Percentiles rank a stretch among this genome's conserved stretches.
phyloP scores from a whole-genome alignment of 2,797 vertebrate genomes.

The Telmatherina bonti region DNA sequence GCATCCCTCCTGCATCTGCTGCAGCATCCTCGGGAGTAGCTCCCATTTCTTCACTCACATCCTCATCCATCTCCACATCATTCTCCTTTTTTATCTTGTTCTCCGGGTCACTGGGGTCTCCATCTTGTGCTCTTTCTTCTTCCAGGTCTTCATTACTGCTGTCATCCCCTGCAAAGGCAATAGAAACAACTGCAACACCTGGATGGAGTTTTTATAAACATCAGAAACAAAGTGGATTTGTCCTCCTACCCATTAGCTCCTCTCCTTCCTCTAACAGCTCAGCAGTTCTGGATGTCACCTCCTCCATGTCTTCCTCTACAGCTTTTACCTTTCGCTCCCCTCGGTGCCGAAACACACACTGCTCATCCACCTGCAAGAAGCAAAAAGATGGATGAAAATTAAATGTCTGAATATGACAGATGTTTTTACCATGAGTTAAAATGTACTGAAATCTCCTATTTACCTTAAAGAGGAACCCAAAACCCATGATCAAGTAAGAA shows the following conservation, averaged over 20 bases:
- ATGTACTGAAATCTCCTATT: neutral
- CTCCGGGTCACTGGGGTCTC: conserved; percentile 49
- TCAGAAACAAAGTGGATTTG: fast-evolving
- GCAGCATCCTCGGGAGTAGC: conserved; percentile 21
- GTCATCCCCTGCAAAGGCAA: conserved; percentile 73
- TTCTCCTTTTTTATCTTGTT: conserved; percentile 37
- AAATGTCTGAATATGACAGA: neutral
- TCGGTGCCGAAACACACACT: conserved; percentile 90
- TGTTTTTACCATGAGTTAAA: neutral
- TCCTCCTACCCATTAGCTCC: conserved; percentile 87
- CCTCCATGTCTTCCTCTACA: conserved; percentile 91
- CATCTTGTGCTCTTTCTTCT: conserved; percentile 42
- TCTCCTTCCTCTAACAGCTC: conserved; percentile 89
- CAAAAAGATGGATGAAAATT: neutral
- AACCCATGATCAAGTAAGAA: conserved; percentile 98
- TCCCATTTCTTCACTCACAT: neutral
- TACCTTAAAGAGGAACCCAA: conserved; percentile 99
- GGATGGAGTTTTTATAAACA: neutral
- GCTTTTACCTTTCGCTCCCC: conserved; percentile 93
- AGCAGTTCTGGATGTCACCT: conserved; percentile 80
- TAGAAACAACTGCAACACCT: neutral
- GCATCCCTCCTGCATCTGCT: conserved; percentile 4
- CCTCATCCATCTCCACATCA: conserved; percentile 50
- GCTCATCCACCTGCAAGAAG: conserved; percentile 90
- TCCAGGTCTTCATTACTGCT: conserved; percentile 77